A percentile compares a stretch with the other conserved stretches of the same genome.
These are phyloP conservation scores for Bombylius discolor DNA, from an alignment of 2,888 invertebrate species.

Conservation along the genomic window DNA sequence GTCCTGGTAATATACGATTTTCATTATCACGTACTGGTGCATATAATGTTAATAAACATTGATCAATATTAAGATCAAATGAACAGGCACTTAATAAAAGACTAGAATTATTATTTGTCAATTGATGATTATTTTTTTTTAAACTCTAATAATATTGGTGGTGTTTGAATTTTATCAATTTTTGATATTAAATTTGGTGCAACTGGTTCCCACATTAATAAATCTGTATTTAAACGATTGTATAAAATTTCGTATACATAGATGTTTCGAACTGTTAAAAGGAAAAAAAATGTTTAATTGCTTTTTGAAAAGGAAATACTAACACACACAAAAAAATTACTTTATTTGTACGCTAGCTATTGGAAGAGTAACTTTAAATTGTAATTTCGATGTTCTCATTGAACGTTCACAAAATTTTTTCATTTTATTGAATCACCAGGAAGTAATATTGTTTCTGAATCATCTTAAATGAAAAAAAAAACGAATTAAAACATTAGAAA, in stretches of 20 bases:
- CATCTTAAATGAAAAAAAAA: constrained; percentile 34
- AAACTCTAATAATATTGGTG: not conserved
- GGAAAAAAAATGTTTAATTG: too few species aligned
- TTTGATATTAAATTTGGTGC: constrained; percentile 41
- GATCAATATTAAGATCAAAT: constrained; percentile 57
- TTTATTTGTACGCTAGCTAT: constrained; percentile 59
- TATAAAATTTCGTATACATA: constrained; percentile 88
- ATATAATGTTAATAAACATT: constrained; percentile 59
- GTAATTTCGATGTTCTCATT: constrained; percentile 50
- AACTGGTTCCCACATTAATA: constrained; percentile 73
- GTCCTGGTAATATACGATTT: constrained; percentile 60
- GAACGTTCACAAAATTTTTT: constrained; percentile 64
- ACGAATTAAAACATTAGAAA: not conserved
- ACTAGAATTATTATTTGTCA: not conserved
- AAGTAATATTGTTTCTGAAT: constrained; percentile 62
- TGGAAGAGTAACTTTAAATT: constrained; percentile 65
- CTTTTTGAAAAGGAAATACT: not conserved
- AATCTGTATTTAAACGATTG: constrained; percentile 75
- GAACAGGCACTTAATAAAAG: constrained; percentile 20
- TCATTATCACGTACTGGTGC: constrained; percentile 62
- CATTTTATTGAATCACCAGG: constrained; percentile 76
- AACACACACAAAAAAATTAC: constrained; percentile 27
- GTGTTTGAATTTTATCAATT: not conserved
- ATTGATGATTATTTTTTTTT: not conserved
- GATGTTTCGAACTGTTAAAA: constrained; percentile 55